Base-by-base conservation (phyloP, 2,113 vertebrate species). In the Epinephelus lanceolatus region DNA sequence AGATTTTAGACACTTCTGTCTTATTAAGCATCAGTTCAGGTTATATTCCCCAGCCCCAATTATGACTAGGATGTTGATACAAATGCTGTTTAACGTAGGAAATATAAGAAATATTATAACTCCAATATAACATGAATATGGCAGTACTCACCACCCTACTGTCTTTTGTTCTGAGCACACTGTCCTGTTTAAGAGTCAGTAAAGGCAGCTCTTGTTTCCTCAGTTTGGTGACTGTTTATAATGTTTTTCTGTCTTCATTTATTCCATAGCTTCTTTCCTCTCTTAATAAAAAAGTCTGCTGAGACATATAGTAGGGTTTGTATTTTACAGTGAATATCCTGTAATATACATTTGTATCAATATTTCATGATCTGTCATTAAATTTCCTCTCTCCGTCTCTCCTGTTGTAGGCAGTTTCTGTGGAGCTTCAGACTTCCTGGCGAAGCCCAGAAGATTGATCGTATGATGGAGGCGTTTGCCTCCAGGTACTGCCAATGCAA, bases 381-480 rank as follows among this genome's bases (percentile, higher is more conserved):
- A 4, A 37, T 42, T 21, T 14, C 33, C 37, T 77, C 42, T 60
- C 53, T 75, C 40, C 52, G 25, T 74, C 67, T 60, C 45, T 84
- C 61, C 62, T 81, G 63, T 81, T 86, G 79, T 88, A 99, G 98
- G 91, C 98, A 99, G 90, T 99, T 99, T 94, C 94, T 99, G 68
- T 99, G 98, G 98, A 99, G 98, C 93, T 99, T 99, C 93, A 94
- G 98, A 83, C 96, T 99, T 78, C 98, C 98, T 0, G 97, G 98
- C 47, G 98, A 99, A 91, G 98, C 98, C 14, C 98, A 99, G 95
- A 99, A 99, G 94, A 99, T 99, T 55, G 98, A 99, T 91, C 96
- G 98, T 56, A 99, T 99, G 98, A 99, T 99, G 98, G 98, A 99
- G 94, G 97, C 98, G 21, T 99, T 99, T 53, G 98, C 98, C 45